A percentile compares a stretch with the other conserved stretches of the same genome.
These are phyloP conservation scores for Plebejus melissa DNA, from an alignment of 2,888 invertebrate species.

Conservation along the genomic window DNA sequence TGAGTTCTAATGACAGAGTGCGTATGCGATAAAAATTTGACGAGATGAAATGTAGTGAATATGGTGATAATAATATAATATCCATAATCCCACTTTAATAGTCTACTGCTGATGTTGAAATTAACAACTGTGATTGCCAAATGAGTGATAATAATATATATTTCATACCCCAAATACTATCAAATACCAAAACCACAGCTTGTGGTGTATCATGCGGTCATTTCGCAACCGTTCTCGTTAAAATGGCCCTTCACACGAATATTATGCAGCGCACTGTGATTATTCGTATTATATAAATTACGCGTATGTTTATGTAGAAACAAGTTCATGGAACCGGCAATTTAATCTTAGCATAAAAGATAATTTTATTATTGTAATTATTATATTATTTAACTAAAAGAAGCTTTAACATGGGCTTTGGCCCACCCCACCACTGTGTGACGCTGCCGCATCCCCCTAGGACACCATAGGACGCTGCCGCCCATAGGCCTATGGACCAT, in stretches of 20 bases:
- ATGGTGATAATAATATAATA: no score
- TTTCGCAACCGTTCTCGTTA: neutral
- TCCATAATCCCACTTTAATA: neutral
- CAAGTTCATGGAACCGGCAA: neutral
- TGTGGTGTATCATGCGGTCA: neutral
- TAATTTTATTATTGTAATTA: no score
- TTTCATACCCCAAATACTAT: conserved; percentile 11
- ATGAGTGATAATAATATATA: neutral
- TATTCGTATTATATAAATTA: neutral
- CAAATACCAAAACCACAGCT: neutral
- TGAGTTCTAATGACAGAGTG: no score
- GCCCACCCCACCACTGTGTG: no score
- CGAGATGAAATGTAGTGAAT: no score
- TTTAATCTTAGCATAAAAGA: neutral
- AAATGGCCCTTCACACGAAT: neutral
- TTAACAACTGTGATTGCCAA: neutral
- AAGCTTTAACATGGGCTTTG: no score
- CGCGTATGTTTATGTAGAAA: neutral
- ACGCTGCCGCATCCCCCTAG: no score
- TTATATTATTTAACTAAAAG: no score
- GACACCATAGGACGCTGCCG: no score
- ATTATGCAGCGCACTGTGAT: neutral
- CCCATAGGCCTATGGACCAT: no score
- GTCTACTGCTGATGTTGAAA: neutral
- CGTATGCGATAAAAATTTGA: no score